Evolutionary conservation across 2,113 vertebrate species (phyloP), one percentile per base, ranked within the genome.

Genomic region (Lutjanus erythropterus): DNA sequence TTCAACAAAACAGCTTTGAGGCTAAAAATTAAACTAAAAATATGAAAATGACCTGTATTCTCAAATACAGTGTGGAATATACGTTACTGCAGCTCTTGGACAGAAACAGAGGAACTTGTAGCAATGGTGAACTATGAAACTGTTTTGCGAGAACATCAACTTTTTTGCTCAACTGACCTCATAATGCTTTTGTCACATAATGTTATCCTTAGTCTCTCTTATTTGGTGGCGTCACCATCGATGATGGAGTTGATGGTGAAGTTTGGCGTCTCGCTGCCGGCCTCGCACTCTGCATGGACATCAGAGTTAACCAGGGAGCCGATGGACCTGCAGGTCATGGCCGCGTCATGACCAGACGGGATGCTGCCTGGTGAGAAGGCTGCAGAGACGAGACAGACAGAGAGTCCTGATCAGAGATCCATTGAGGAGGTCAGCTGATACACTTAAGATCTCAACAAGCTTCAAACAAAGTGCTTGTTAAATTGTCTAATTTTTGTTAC

Each of bases 321-420:
- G 95, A 93, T 94, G 89, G 97, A 95, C 84, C 95, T 88, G 85
- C 94, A 95, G 83, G 95, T 93, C 91, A 96, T 68, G 89, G 94
- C 91, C 16, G 96, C 93, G 89, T 96, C 95, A 35, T 96, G 96
- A 75, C 92, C 94, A 84, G 92, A 86, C 87, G 92, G 84, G 86
- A 93, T 91, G 93, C 92, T 94, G 90, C 94, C 83, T 1, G 93
- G 91, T 0, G 94, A 94, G 94, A 97, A 97, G 69, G 96, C 98
- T 99, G 94, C 68, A 58, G 56, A 70, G 2, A 60, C 21, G 25
- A 88, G 46, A 91, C 53, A 83, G 41, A 91, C 15, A 47, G 14
- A 79, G 2, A 47, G 47, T 68, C 29, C 55, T 41, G 35, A 64
- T 47, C 55, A 82, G 71, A 2, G 33, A 47, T 39, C 35, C 19